phyloP scores from a whole-genome alignment of 1,140 invertebrate species.

The Himalopsyche phryganea region DNA sequence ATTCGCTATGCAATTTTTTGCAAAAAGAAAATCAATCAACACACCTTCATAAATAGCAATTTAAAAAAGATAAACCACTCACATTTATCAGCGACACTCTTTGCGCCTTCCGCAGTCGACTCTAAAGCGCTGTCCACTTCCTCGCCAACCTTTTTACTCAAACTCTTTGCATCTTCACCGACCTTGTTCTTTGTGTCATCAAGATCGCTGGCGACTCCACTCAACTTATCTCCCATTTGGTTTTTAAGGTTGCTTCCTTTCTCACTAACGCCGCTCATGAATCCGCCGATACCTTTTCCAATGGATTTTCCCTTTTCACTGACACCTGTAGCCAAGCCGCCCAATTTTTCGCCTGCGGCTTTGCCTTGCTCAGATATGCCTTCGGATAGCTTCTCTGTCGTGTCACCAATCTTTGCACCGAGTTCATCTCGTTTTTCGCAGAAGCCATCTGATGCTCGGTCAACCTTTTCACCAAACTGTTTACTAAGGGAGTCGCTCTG shows the following conservation, averaged over 20 bases:
- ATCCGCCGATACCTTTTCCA: not conserved
- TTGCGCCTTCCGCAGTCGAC: constrained; percentile 10
- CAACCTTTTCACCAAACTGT: too few species aligned
- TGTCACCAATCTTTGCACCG: not conserved
- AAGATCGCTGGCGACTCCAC: not conserved
- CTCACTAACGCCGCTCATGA: not conserved
- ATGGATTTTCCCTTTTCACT: constrained; percentile 1
- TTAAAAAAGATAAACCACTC: constrained; percentile 4
- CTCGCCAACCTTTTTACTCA: not conserved
- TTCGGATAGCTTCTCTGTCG: not conserved
- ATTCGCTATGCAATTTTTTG: too few species aligned
- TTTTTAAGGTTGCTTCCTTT: not conserved
- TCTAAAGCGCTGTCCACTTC: constrained; percentile 7
- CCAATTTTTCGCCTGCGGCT: not conserved
- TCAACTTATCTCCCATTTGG: not conserved
- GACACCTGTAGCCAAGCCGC: constrained; percentile 1
- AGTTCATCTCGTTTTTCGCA: constrained; percentile 9
- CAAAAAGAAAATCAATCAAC: too few species aligned
- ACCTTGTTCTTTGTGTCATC: not conserved
- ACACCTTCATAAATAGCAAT: too few species aligned
- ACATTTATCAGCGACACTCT: constrained; percentile 23
- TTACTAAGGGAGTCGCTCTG: too few species aligned
- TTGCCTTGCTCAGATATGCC: not conserved
- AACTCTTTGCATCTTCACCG: not conserved
- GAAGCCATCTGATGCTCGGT: not conserved